Evolutionary conservation across 2,888 invertebrate genomes (phyloP).

Genomic region (Pedicia rivosa): DNA sequence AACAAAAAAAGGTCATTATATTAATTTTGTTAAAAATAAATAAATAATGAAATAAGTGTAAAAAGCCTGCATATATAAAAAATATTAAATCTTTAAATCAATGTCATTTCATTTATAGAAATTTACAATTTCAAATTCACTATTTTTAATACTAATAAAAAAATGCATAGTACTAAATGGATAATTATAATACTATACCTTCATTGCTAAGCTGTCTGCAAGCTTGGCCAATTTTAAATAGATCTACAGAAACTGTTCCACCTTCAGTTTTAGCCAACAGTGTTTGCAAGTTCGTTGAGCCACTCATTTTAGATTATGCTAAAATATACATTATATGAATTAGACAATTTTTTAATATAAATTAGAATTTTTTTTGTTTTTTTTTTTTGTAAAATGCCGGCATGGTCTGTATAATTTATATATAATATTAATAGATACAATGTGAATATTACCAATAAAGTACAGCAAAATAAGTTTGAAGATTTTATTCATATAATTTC

Average conservation of each 20-base stretch:
- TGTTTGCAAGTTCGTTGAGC: conserved; percentile 17
- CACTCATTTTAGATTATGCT: conserved; percentile 14
- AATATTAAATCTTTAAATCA: not conserved
- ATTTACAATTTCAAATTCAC: not conserved
- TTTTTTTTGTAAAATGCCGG: too few relatives aligned
- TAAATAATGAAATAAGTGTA: not conserved
- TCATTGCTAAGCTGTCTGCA: conserved; percentile 10
- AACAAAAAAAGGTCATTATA: conserved; percentile 1
- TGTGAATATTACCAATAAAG: too few relatives aligned
- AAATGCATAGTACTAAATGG: not conserved
- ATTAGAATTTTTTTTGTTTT: too few relatives aligned
- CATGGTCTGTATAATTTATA: too few relatives aligned
- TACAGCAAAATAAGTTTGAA: too few relatives aligned
- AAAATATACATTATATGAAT: too few relatives aligned
- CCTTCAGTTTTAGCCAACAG: conserved; percentile 18
- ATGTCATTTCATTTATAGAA: not conserved
- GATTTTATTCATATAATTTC: too few relatives aligned
- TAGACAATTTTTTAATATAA: too few relatives aligned
- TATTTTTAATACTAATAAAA: not conserved
- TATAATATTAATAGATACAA: too few relatives aligned
- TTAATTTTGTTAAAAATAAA: too few relatives aligned
- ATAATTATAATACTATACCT: not conserved
- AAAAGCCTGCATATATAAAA: not conserved
- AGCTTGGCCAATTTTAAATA: conserved; percentile 18
- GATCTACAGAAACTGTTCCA: conserved; percentile 17